Conservation (phyloP, 92 coral and sea anemone genomes). For the Blastomussa wellsi region DNA sequence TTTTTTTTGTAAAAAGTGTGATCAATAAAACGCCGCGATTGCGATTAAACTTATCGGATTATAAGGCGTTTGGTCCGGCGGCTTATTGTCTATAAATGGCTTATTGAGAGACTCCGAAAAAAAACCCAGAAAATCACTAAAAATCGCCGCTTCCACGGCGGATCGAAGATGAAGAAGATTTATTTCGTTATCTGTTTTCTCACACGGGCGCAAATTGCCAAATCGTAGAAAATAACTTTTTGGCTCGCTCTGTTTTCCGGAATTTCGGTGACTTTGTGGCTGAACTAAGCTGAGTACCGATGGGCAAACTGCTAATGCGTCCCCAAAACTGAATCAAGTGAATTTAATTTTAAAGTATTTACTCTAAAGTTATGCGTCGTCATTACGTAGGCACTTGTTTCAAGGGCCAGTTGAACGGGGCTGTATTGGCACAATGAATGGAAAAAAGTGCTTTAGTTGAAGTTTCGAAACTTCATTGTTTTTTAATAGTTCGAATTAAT, state of each 20-base stretch:
- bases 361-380: background rate
- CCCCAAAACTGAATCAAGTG: background rate
- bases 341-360: background rate
- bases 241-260: background rate
- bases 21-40: conserved; percentile 15
- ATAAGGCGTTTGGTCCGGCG: conserved; percentile 6
- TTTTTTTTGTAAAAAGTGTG: background rate
- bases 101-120: background rate
- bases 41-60: background rate
- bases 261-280: background rate
- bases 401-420: background rate
- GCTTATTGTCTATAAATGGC: background rate
- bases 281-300: background rate
- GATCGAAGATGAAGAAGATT: conserved; percentile 1
- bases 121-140: background rate
- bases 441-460: conserved; percentile 2
- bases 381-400: conserved; percentile 1
- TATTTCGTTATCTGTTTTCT: background rate
- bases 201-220: background rate
- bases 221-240: background rate
- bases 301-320: background rate
- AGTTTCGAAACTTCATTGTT: conserved; percentile 13
- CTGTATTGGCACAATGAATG: conserved; percentile 13
- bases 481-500: conserved; percentile 27
- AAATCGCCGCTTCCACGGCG: background rate